A percentile compares a stretch with the other conserved stretches of the same genome.
These are phyloP conservation scores for Ctenosaura bakeri DNA, from an alignment of 2,797 vertebrate species.

Conservation along the genomic window DNA sequence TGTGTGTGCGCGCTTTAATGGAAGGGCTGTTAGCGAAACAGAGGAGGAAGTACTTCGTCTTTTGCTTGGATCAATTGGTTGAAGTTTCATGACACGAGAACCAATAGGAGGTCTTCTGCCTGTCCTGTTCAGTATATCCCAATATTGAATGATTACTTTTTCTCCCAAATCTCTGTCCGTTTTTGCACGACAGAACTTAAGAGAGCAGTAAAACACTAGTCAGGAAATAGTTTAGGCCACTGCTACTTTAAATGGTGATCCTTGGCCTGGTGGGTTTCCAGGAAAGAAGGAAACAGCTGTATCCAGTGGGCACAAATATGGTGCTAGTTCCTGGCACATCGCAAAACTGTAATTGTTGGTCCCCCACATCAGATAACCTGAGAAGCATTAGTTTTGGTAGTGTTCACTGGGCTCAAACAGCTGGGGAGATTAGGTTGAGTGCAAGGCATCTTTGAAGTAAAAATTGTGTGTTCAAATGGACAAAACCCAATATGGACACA, in stretches of 20 bases:
- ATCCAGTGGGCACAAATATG: too few species aligned
- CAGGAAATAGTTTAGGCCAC: not conserved
- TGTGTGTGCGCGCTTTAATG: not conserved
- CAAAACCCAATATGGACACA: too few species aligned
- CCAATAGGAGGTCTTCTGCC: not conserved
- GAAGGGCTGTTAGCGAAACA: not conserved
- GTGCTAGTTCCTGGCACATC: too few species aligned
- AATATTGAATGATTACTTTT: not conserved
- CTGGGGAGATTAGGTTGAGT: not conserved
- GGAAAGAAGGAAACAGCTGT: too few species aligned
- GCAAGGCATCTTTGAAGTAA: too few species aligned
- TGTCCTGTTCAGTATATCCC: not conserved
- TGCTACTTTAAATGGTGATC: too few species aligned
- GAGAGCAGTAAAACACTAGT: not conserved
- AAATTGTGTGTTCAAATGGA: too few species aligned
- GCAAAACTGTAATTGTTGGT: too few species aligned
- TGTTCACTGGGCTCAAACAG: rapidly evolving
- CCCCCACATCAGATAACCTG: too few species aligned
- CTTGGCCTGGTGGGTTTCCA: too few species aligned
- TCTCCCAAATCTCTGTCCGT: not conserved
- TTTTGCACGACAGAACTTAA: not conserved
- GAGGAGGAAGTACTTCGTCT: slow-evolving; percentile 7
- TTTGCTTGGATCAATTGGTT: slow-evolving; percentile 2
- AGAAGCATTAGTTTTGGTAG: not conserved
- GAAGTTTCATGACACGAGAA: slow-evolving; percentile 16